phyloP scores from a whole-genome alignment of 2,113 vertebrate genomes.

The Grallaria varia region DNA sequence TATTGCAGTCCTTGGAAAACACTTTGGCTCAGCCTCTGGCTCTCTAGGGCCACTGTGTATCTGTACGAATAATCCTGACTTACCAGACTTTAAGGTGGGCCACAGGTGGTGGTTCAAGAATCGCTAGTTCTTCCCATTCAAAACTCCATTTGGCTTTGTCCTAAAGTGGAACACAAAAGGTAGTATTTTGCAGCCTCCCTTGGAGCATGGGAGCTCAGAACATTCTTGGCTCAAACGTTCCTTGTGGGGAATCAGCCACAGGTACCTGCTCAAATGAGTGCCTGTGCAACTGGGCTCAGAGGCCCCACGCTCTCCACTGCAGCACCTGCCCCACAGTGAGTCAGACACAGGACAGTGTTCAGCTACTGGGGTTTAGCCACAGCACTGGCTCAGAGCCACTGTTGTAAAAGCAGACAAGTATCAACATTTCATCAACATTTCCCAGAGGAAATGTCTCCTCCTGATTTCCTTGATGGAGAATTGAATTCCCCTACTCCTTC shows the following conservation, averaged over 20 bases:
- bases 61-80: background rate
- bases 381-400: background rate
- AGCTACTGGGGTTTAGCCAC: background rate
- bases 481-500: background rate
- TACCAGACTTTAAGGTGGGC: background rate
- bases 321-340: background rate
- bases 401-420: background rate
- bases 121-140: background rate
- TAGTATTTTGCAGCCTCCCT: background rate
- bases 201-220: background rate
- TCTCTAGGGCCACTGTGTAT: background rate
- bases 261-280: background rate
- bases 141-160: background rate
- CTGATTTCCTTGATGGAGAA: background rate
- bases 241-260: background rate
- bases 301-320: background rate
- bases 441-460: background rate
- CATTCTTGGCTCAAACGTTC: background rate
- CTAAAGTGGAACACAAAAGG: background rate
- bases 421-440: background rate
- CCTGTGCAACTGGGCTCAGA: background rate
- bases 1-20: background rate
- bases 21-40: background rate
- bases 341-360: background rate
- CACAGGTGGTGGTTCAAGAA: background rate